phyloP scores from a whole-genome alignment of 1,140 invertebrate genomes.

The Ganaspis sp. region DNA sequence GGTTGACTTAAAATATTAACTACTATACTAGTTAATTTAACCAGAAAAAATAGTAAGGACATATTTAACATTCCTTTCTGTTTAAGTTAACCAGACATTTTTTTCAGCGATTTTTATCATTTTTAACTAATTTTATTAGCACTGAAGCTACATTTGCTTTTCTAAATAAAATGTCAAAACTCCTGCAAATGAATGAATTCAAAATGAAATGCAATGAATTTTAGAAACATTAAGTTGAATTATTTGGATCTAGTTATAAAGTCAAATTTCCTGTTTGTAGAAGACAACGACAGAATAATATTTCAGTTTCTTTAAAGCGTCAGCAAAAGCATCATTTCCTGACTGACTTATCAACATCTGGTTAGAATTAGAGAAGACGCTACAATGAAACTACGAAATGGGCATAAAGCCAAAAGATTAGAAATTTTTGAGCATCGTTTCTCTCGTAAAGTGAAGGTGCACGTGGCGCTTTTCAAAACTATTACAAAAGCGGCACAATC shows the following conservation, averaged over 20 bases:
- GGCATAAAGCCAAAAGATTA: conserved; percentile 9
- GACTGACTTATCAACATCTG: conserved; percentile 8
- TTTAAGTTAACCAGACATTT: no score
- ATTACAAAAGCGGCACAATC: not conserved
- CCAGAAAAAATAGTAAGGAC: no score
- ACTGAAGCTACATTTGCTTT: no score
- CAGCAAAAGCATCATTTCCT: conserved; percentile 14
- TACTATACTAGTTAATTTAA: no score
- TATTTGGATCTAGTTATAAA: not conserved
- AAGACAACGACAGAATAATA: not conserved
- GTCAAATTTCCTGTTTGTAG: not conserved
- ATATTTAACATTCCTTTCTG: no score
- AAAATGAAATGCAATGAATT: no score
- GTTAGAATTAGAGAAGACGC: not conserved
- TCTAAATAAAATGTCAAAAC: no score
- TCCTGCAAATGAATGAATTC: no score
- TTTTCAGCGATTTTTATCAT: no score
- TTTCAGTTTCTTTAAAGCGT: not conserved
- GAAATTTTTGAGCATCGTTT: not conserved
- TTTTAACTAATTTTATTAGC: no score
- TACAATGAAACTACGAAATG: not conserved
- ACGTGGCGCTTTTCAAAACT: not conserved
- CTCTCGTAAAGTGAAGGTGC: not conserved
- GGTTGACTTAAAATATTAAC: no score
- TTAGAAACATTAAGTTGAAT: no score